phyloP scores from a whole-genome alignment of 2,888 invertebrate species.

The Pammene aurita region DNA sequence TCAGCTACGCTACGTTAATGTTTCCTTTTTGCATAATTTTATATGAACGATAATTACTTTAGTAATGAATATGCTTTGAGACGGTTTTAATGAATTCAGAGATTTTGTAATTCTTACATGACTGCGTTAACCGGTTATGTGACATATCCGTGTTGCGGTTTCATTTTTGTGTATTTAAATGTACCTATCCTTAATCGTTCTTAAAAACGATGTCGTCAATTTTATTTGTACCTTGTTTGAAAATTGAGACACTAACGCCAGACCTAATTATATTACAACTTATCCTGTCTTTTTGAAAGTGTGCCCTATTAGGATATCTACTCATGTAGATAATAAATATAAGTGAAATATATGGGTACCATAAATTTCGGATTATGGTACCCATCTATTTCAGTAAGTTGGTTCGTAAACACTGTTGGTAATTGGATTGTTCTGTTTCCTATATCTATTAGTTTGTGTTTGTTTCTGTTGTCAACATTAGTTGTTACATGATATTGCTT shows the following conservation, averaged over 20 bases:
- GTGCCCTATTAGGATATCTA: no score
- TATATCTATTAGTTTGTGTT: not conserved
- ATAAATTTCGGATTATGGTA: not conserved
- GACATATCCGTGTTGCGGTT: conserved; percentile 15
- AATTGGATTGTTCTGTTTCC: conserved; percentile 29
- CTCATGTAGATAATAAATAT: no score
- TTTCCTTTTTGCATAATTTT: conserved; percentile 28
- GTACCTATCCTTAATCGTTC: no score
- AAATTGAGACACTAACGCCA: no score
- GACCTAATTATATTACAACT: no score
- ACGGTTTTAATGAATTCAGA: conserved; percentile 2
- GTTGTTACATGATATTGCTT: conserved; percentile 32
- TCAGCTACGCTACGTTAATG: not conserved
- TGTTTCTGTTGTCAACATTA: not conserved
- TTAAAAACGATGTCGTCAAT: no score
- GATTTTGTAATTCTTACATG: conserved; percentile 18
- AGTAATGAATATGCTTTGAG: conserved; percentile 12
- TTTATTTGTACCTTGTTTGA: no score
- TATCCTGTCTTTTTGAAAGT: no score
- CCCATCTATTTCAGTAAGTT: not conserved
- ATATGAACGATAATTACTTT: conserved; percentile 8
- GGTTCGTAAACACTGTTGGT: not conserved
- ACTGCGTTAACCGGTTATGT: conserved; percentile 10
- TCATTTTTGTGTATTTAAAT: not conserved
- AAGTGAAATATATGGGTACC: no score